phyloP scores from a whole-genome alignment of 2,113 vertebrate species.

The Pomatostomus ruficeps region DNA sequence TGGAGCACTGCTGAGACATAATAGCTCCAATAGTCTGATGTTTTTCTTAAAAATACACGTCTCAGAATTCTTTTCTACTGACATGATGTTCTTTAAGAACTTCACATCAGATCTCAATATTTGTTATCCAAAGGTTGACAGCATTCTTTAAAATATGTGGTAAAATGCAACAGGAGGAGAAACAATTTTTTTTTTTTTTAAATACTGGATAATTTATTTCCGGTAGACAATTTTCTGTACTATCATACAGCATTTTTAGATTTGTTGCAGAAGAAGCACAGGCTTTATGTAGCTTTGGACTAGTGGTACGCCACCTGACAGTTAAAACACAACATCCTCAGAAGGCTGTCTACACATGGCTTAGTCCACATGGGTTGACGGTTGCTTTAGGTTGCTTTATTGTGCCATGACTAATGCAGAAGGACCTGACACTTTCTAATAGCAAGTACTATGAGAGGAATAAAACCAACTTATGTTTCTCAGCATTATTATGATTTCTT shows the following conservation, averaged over 20 bases:
- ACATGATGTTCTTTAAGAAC: background rate
- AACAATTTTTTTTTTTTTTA: background rate
- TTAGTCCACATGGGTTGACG: background rate
- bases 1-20: background rate
- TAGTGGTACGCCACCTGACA: background rate
- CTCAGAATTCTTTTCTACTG: background rate
- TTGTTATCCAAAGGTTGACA: background rate
- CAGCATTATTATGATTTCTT: background rate
- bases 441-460: background rate
- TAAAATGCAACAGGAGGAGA: background rate
- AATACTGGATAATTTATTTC: background rate
- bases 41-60: background rate
- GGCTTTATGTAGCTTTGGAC: background rate
- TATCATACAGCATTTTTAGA: background rate
- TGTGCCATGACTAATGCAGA: background rate
- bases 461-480: background rate
- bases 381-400: background rate
- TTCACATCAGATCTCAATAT: background rate
- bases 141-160: background rate
- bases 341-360: fast-evolving
- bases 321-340: background rate
- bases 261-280: background rate
- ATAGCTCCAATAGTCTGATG: background rate
- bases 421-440: background rate
- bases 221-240: background rate